These are phyloP conservation scores for Pterobdella sp. DNA, from an alignment of 2,888 invertebrate species.

Conservation along the genomic window DNA sequence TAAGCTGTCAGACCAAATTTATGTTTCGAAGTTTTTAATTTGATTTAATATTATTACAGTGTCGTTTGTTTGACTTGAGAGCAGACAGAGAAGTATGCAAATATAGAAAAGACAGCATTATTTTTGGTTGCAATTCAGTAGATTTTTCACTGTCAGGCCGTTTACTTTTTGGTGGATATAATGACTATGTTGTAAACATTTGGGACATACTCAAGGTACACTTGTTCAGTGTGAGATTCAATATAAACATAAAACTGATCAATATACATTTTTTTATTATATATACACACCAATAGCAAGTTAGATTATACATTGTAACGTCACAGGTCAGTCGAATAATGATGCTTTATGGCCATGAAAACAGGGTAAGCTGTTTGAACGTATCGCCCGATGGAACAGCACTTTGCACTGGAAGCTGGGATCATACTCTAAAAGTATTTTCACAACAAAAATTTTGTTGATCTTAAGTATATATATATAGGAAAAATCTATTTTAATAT, in stretches of 20 bases:
- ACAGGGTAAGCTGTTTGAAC: conserved; percentile 69
- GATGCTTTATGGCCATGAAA: conserved; percentile 88
- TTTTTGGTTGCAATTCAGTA: conserved; percentile 94
- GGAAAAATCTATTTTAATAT: neutral
- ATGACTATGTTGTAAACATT: conserved; percentile 94
- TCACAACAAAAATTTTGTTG: too few species aligned
- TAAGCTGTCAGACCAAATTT: too few species aligned
- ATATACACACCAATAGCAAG: too few species aligned
- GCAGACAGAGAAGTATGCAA: conserved; percentile 94
- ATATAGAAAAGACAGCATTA: conserved; percentile 89
- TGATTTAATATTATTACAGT: conserved; percentile 52
- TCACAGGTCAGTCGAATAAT: conserved; percentile 60
- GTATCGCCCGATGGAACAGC: conserved; percentile 96
- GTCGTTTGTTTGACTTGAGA: conserved; percentile 89
- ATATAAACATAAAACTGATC: neutral
- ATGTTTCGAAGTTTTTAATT: too few species aligned
- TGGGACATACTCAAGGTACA: conserved; percentile 95
- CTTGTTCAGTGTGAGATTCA: conserved; percentile 20
- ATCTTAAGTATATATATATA: neutral
- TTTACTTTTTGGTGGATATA: conserved; percentile 91
- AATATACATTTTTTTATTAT: neutral
- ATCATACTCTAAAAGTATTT: conserved; percentile 79
- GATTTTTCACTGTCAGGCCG: conserved; percentile 93
- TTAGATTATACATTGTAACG: neutral
- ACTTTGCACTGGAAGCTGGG: conserved; percentile 94